Percentiles rank a stretch among this genome's conserved stretches.
Conservation (phyloP, 2,888 invertebrate genomes). For the Melolontha melolontha region DNA sequence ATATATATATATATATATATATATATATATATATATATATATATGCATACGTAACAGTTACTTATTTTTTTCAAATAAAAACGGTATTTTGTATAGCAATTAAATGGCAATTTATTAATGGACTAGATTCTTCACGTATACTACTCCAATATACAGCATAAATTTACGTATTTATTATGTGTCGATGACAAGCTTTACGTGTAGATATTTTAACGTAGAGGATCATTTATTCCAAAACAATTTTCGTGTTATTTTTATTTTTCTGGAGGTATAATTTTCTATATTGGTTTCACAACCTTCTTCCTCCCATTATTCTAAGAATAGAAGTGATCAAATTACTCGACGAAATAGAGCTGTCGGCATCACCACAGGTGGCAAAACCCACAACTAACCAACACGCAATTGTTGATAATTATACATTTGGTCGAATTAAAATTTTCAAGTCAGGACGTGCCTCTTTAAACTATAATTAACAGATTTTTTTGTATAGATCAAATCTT, state of each 20-base stretch:
- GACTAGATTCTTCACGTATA: too few relatives aligned
- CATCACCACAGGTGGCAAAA: slow-evolving; percentile 52
- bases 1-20: too few relatives aligned
- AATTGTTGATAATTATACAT: slow-evolving; percentile 48
- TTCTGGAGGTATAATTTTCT: slow-evolving; percentile 33
- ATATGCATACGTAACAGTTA: too few relatives aligned
- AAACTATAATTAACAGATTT: slow-evolving; percentile 30
- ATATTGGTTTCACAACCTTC: slow-evolving; percentile 1
- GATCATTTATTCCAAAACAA: too few relatives aligned
- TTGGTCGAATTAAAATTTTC: slow-evolving; percentile 22
- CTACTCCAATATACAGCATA: too few relatives aligned
- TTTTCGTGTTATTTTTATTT: slow-evolving; percentile 20
- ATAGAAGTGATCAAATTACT: slow-evolving; percentile 35
- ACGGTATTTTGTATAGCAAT: too few relatives aligned
- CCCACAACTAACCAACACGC: slow-evolving; percentile 49
- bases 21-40: too few relatives aligned
- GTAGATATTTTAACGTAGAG: too few relatives aligned
- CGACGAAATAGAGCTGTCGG: slow-evolving; percentile 55
- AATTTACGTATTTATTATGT: too few relatives aligned
- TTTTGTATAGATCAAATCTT: slow-evolving; percentile 11
- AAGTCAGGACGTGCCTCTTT: slow-evolving; percentile 19
- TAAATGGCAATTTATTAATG: too few relatives aligned
- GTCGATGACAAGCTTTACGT: too few relatives aligned
- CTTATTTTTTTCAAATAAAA: too few relatives aligned
- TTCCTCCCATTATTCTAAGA: slow-evolving; percentile 24